A percentile compares a stretch with the other conserved stretches of the same genome.
These are phyloP conservation scores for Sardina pilchardus DNA, from an alignment of 2,113 vertebrate genomes.

Conservation along the genomic window DNA sequence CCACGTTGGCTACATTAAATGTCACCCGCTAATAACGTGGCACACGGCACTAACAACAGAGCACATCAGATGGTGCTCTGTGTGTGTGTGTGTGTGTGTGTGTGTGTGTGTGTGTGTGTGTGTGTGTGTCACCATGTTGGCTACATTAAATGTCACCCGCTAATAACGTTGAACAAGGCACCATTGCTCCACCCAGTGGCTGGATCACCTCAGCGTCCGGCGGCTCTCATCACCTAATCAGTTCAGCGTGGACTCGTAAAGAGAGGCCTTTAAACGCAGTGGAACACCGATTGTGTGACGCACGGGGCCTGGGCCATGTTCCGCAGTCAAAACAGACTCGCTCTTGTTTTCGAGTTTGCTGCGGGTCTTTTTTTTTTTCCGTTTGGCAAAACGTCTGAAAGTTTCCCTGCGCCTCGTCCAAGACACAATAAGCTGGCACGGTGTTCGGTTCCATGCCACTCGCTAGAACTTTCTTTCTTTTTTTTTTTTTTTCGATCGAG, in stretches of 20 bases:
- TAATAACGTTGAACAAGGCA: background rate
- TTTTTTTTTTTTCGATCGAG: background rate
- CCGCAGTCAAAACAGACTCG: background rate
- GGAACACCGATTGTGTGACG: conserved; percentile 13
- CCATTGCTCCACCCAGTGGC: background rate
- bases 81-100: no score
- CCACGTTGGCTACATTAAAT: no score
- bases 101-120: no score
- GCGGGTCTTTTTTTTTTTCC: background rate
- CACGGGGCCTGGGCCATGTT: background rate
- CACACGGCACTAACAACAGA: no score
- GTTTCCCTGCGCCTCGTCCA: conserved; percentile 20
- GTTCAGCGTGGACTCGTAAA: background rate
- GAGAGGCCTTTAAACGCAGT: background rate
- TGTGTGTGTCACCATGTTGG: background rate
- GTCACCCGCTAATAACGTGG: no score
- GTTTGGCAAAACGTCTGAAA: conserved; percentile 1
- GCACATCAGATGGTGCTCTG: no score
- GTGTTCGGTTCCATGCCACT: conserved; percentile 8
- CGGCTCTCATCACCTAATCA: background rate
- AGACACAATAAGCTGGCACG: conserved; percentile 27
- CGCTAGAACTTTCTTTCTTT: background rate
- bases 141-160: background rate
- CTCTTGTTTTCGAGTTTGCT: background rate
- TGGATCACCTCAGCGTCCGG: background rate